Evolutionary conservation across 2,888 invertebrate genomes (phyloP).

Genomic region (Drosophila melanosoma): DNA sequence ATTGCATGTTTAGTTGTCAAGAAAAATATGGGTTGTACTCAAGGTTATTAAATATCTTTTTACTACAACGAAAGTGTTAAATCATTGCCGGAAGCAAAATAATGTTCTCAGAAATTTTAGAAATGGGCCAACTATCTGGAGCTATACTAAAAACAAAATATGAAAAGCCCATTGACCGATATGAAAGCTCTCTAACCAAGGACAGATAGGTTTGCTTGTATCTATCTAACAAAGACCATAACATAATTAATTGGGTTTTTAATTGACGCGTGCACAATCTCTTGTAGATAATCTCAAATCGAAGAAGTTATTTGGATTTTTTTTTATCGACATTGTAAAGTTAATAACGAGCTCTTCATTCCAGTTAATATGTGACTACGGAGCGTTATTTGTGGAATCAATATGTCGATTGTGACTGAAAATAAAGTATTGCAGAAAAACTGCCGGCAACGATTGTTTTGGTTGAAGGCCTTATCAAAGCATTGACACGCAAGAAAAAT

Average conservation of each 20-base stretch:
- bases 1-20: constrained; percentile 11
- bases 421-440: constrained; percentile 53
- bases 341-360: constrained; percentile 37
- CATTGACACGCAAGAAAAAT: constrained; percentile 68
- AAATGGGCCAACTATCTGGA: constrained; percentile 43
- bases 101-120: constrained; percentile 18
- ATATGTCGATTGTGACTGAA: constrained; percentile 40
- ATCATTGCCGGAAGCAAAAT: constrained; percentile 13
- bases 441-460: constrained; percentile 43
- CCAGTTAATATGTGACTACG: not conserved
- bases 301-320: constrained; percentile 11
- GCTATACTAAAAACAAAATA: not conserved
- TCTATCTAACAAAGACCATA: constrained; percentile 12
- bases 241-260: constrained; percentile 55
- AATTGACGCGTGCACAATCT: constrained; percentile 38
- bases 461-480: constrained; percentile 63
- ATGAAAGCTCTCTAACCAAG: constrained; percentile 43
- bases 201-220: constrained; percentile 30
- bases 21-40: not conserved
- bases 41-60: constrained; percentile 32
- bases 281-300: constrained; percentile 50
- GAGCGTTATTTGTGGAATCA: constrained; percentile 30
- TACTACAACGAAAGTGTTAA: constrained; percentile 17
- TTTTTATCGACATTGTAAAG: constrained; percentile 33
- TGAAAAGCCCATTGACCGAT: constrained; percentile 54